phyloP scores from a whole-genome alignment of 2,888 invertebrate species.

The Phyllotreta striolata region DNA sequence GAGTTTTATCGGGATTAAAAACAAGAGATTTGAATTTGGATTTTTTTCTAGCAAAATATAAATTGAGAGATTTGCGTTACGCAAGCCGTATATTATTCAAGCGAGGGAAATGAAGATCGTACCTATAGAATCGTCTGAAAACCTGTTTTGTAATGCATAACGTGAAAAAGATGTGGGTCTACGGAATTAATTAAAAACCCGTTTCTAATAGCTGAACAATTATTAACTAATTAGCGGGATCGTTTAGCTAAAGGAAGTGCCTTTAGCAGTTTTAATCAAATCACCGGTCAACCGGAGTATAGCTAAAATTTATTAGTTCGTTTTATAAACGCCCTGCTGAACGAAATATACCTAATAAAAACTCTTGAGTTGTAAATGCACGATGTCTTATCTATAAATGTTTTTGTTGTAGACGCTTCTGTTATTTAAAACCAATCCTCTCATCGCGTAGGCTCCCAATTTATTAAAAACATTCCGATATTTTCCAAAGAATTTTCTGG shows the following conservation, averaged over 20 bases:
- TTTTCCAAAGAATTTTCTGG: conserved; percentile 31
- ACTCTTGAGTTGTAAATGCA: too few species aligned
- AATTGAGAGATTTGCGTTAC: too few species aligned
- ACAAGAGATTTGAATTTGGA: too few species aligned
- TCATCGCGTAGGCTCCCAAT: conserved; percentile 21
- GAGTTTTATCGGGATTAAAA: conserved; percentile 3
- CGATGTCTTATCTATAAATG: too few species aligned
- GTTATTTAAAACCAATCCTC: conserved; percentile 10
- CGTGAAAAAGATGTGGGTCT: background rate
- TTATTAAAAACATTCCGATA: conserved; percentile 30
- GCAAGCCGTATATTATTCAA: too few species aligned
- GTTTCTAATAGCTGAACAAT: background rate
- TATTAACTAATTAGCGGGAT: background rate
- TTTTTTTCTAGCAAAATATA: too few species aligned
- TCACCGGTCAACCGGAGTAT: background rate
- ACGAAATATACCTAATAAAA: too few species aligned
- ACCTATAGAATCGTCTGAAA: too few species aligned
- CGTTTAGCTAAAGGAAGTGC: conserved; percentile 3
- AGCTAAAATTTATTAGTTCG: too few species aligned
- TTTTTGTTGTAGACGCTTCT: conserved; percentile 6
- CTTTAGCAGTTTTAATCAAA: conserved; percentile 13
- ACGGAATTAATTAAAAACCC: background rate
- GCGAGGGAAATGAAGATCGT: too few species aligned
- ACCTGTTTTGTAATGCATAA: background rate
- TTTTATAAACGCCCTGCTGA: too few species aligned